A percentile compares a stretch with the other conserved stretches of the same genome.
phyloP scores from a whole-genome alignment of 2,888 invertebrate genomes.

The Marronus borbonicus region DNA sequence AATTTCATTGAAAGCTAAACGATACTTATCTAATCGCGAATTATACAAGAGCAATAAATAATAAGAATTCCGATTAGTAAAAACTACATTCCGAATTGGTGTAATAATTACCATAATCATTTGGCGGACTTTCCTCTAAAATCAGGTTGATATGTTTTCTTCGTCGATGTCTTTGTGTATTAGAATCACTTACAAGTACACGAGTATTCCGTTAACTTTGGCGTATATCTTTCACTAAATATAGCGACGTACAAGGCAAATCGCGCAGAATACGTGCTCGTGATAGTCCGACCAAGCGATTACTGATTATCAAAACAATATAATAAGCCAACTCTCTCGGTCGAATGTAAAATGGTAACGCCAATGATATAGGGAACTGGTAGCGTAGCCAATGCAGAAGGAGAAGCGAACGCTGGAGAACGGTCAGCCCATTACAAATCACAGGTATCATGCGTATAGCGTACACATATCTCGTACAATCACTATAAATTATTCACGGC shows the following conservation, averaged over 20 bases:
- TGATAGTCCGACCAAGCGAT: conserved; percentile 34
- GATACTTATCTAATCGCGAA: too few species aligned
- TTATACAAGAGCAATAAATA: too few species aligned
- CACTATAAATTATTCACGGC: conserved; percentile 1
- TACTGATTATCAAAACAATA: conserved; percentile 42
- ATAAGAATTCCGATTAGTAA: not conserved
- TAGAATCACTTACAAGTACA: conserved; percentile 21
- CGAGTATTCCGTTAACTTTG: conserved; percentile 21
- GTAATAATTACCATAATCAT: conserved; percentile 28
- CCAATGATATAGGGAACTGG: conserved; percentile 31
- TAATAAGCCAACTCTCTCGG: conserved; percentile 6
- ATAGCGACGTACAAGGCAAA: conserved; percentile 21
- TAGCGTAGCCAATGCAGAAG: conserved; percentile 24
- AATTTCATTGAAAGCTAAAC: too few species aligned
- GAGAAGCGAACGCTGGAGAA: conserved; percentile 18
- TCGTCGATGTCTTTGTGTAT: not conserved
- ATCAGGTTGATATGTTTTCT: not conserved
- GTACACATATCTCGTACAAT: conserved; percentile 15
- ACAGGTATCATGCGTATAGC: conserved; percentile 6
- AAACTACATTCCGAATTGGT: not conserved
- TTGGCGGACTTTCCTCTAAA: not conserved
- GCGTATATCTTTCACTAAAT: conserved; percentile 23
- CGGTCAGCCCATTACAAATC: conserved; percentile 21
- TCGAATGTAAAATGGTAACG: conserved; percentile 30
- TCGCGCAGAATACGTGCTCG: conserved; percentile 26